phyloP scores from a whole-genome alignment of 2,113 vertebrate species.

The Microtus montanus region DNA sequence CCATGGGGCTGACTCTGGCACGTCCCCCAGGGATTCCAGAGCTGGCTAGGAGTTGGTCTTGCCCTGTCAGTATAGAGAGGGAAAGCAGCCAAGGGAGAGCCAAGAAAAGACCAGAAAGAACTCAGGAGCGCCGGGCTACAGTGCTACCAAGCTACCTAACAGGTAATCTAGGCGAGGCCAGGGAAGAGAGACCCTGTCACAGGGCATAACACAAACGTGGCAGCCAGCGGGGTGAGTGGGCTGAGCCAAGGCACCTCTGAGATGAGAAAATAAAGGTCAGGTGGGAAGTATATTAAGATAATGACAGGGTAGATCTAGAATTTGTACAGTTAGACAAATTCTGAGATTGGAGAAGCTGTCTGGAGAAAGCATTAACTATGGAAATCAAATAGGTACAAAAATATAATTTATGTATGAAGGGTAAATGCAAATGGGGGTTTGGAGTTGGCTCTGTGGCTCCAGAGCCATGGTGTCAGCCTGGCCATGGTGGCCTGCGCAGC shows the following conservation, averaged over 20 bases:
- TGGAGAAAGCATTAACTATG: neutral
- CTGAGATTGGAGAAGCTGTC: neutral
- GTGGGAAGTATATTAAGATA: neutral
- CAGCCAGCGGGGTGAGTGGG: neutral
- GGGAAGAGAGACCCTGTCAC: neutral
- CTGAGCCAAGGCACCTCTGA: neutral
- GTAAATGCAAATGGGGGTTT: neutral
- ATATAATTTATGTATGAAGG: neutral
- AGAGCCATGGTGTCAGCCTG: neutral
- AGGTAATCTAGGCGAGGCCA: neutral
- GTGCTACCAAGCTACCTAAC: neutral
- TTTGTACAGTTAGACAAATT: neutral
- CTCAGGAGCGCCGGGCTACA: neutral
- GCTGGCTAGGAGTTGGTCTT: neutral
- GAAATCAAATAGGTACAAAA: neutral
- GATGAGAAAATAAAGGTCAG: neutral
- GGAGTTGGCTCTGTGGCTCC: neutral
- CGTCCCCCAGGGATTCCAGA: neutral
- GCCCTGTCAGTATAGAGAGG: too few relatives aligned
- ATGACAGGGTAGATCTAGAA: neutral
- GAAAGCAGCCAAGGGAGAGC: neutral
- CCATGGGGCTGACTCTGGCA: neutral
- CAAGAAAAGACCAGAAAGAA: neutral
- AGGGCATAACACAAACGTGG: neutral
- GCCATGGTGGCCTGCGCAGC: neutral